These are phyloP conservation scores for Phalanger gymnotis DNA, from an alignment of 2,797 vertebrate genomes.

Conservation along the genomic window DNA sequence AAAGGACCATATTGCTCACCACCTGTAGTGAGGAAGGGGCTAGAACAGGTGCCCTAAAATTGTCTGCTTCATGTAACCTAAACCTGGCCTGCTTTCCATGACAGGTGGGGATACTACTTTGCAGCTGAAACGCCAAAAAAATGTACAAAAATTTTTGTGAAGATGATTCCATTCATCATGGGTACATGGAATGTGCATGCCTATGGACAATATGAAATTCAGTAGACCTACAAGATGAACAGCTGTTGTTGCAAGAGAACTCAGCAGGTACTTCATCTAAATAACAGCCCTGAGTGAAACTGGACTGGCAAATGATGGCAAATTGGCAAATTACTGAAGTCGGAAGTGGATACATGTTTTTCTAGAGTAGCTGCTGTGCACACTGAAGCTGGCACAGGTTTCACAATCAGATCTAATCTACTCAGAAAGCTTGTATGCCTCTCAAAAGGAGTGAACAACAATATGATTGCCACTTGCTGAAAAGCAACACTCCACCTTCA, in stretches of 20 bases:
- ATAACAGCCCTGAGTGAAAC: background rate
- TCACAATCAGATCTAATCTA: background rate
- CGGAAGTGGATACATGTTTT: background rate
- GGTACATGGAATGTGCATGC: background rate
- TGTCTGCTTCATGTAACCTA: background rate
- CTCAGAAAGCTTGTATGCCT: background rate
- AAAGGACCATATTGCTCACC: too few species aligned
- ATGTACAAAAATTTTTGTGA: background rate
- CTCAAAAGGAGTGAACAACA: background rate
- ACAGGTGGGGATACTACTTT: too few species aligned
- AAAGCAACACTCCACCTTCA: background rate
- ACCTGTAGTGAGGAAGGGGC: background rate
- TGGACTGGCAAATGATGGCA: background rate
- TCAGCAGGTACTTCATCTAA: background rate
- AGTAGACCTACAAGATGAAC: background rate
- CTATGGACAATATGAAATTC: background rate
- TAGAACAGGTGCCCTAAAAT: background rate
- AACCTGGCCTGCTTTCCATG: background rate
- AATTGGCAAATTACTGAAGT: background rate
- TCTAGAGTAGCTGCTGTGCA: background rate
- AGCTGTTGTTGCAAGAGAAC: background rate
- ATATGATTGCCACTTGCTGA: background rate
- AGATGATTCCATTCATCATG: background rate
- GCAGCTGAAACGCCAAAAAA: too few species aligned
- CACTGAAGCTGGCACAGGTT: background rate